A percentile compares a stretch with the other conserved stretches of the same genome.
phyloP scores from a whole-genome alignment of 2,113 vertebrate species.

The Rattus rattus region DNA sequence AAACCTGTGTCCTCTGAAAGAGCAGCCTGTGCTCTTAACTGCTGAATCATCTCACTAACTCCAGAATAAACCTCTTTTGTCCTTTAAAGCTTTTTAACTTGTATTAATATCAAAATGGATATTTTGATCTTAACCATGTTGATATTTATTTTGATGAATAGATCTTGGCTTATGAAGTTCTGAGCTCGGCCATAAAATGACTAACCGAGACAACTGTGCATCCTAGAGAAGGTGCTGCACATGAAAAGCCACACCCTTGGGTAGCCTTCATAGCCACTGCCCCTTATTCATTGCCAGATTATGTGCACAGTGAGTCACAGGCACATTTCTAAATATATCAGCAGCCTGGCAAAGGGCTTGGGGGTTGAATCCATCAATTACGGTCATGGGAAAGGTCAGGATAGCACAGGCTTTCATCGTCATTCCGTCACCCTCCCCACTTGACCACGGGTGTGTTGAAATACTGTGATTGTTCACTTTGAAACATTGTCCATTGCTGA shows the following conservation, averaged over 20 bases:
- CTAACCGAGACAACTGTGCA: not conserved
- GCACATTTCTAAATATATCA: slow-evolving; percentile 75
- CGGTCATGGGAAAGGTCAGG: slow-evolving; percentile 79
- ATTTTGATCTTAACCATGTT: slow-evolving; percentile 53
- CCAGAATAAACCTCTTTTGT: not conserved
- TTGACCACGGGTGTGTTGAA: slow-evolving; percentile 67
- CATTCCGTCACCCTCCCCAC: not conserved
- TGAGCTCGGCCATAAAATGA: not conserved
- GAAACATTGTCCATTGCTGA: slow-evolving; percentile 69
- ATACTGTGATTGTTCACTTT: slow-evolving; percentile 67
- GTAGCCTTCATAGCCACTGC: not conserved
- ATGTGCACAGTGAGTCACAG: slow-evolving; percentile 71
- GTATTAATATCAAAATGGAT: not conserved
- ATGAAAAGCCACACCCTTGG: not conserved
- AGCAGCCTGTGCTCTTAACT: not conserved
- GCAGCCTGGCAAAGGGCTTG: slow-evolving; percentile 50
- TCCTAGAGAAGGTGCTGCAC: slow-evolving; percentile 27
- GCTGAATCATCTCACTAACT: not conserved
- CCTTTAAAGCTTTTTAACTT: slow-evolving; percentile 12
- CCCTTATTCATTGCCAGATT: slow-evolving; percentile 25
- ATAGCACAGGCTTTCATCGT: slow-evolving; percentile 58
- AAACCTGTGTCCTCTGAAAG: not conserved
- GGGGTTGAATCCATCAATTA: slow-evolving; percentile 56
- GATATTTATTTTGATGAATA: not conserved
- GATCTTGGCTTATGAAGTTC: not conserved